Percentiles rank a stretch among this genome's conserved stretches.
Conservation (phyloP, 2,113 vertebrate species). For the Apistogramma diplotaenia region DNA sequence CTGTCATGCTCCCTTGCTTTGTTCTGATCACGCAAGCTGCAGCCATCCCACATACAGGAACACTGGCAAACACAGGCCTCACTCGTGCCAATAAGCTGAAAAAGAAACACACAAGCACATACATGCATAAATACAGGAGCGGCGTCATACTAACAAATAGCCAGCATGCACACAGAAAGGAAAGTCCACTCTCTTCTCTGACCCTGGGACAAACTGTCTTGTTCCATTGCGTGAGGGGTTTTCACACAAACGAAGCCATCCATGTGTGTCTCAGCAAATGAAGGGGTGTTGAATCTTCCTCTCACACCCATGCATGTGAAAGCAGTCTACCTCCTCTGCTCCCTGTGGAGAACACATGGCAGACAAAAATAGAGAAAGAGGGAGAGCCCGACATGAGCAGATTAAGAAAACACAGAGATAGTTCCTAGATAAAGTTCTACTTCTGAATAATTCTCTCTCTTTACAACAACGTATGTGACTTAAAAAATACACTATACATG, state of each 20-base stretch:
- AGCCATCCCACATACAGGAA: slow-evolving; percentile 70
- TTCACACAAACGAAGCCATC: slow-evolving; percentile 37
- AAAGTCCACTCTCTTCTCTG: slow-evolving; percentile 1
- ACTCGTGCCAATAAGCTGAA: slow-evolving; percentile 36
- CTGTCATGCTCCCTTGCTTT: slow-evolving; percentile 82
- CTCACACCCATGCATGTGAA: slow-evolving; percentile 58
- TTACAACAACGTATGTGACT: not conserved
- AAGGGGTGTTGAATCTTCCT: slow-evolving; percentile 48
- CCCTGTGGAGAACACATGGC: slow-evolving; percentile 55
- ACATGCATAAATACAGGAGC: slow-evolving; percentile 6
- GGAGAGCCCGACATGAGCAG: slow-evolving; percentile 40
- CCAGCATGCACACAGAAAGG: not conserved
- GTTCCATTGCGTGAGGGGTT: slow-evolving; percentile 41
- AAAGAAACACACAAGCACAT: slow-evolving; percentile 9
- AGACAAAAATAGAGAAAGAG: slow-evolving; percentile 56
- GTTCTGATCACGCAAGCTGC: slow-evolving; percentile 84
- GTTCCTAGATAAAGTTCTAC: slow-evolving; percentile 42
- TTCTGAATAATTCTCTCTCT: not conserved
- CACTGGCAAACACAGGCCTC: slow-evolving; percentile 36
- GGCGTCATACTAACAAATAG: slow-evolving; percentile 14
- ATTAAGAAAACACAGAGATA: slow-evolving; percentile 16
- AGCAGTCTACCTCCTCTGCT: slow-evolving; percentile 48
- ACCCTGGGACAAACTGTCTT: slow-evolving; percentile 8
- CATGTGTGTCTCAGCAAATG: slow-evolving; percentile 36
- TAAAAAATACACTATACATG: not conserved